Conservation (phyloP, 2,113 vertebrate species). For the Raphicerus campestris region DNA sequence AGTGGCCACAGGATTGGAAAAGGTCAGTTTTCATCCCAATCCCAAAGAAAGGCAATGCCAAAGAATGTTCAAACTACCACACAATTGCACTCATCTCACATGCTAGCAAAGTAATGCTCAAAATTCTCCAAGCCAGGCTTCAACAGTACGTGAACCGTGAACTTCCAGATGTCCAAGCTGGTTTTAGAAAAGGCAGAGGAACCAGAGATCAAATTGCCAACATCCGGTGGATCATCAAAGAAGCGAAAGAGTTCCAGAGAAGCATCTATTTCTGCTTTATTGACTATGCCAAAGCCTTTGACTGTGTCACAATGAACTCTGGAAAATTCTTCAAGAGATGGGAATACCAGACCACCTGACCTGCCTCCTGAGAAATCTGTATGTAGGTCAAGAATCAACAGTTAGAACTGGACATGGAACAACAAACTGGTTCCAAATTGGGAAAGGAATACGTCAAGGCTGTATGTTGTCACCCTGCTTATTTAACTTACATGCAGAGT, state of each 20-base stretch:
- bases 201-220: neutral
- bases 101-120: neutral
- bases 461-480: neutral
- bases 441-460: neutral
- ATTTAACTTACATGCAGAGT: neutral
- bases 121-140: neutral
- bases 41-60: neutral
- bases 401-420: neutral
- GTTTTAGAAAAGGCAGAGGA: neutral
- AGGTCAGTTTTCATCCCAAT: neutral
- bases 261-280: neutral
- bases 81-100: neutral
- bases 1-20: neutral
- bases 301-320: neutral
- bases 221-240: fast-evolving
- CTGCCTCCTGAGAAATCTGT: neutral
- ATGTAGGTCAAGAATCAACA: neutral
- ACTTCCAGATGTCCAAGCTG: neutral
- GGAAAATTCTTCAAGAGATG: neutral
- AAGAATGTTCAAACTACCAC: neutral
- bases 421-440: neutral
- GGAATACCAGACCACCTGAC: neutral
- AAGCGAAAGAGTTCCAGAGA: neutral
- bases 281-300: neutral
- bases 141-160: neutral